These are phyloP conservation scores for Barnardius zonarius DNA, from an alignment of 2,113 vertebrate genomes.

Conservation along the genomic window DNA sequence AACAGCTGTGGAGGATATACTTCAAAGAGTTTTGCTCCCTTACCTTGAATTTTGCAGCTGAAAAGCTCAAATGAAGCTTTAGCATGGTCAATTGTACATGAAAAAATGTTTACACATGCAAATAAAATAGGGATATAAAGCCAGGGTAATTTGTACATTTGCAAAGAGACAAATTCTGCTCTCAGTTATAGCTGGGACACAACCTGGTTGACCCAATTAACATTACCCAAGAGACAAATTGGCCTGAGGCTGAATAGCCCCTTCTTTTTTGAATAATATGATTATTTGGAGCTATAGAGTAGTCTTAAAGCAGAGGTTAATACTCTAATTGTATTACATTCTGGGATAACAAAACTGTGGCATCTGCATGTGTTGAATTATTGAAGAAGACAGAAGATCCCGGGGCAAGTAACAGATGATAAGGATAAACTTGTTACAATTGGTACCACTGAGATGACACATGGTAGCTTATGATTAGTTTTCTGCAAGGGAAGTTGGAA, in stretches of 20 bases:
- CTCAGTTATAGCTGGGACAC: background rate
- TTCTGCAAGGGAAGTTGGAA: background rate
- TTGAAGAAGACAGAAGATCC: background rate
- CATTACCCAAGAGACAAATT: background rate
- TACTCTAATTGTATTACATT: background rate
- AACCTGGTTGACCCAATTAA: background rate
- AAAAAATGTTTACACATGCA: background rate
- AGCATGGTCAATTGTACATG: fast-evolving
- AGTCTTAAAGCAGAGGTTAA: background rate
- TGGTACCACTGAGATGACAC: background rate
- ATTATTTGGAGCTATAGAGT: background rate
- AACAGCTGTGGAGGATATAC: background rate
- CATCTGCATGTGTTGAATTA: background rate
- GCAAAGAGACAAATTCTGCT: background rate
- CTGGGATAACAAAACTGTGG: background rate
- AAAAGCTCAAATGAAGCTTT: background rate
- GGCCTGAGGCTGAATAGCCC: background rate
- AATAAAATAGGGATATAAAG: background rate
- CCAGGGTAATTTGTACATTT: background rate
- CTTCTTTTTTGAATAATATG: background rate
- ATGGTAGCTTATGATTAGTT: background rate
- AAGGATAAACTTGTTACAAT: background rate
- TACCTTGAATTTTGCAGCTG: background rate
- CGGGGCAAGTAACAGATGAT: background rate
- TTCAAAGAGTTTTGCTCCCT: background rate